A percentile compares a stretch with the other conserved stretches of the same genome.
phyloP scores from a whole-genome alignment of 1,140 invertebrate genomes.

The Acromyrmex heyeri region DNA sequence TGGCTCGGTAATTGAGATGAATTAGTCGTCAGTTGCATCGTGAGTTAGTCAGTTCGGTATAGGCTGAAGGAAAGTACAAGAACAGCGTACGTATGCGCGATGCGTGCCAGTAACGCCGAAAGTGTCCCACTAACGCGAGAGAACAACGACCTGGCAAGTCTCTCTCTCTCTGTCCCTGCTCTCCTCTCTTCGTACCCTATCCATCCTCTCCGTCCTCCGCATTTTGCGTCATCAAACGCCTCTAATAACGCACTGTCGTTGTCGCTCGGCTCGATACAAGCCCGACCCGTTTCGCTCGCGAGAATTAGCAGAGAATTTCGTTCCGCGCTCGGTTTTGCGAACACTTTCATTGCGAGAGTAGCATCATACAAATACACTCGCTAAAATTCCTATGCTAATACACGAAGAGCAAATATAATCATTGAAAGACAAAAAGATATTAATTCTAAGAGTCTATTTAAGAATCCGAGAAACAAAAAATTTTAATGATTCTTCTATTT shows the following conservation, averaged over 20 bases:
- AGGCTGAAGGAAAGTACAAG: conserved; percentile 23
- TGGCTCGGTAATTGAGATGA: conserved; percentile 61
- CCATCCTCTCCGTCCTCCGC: conserved; percentile 68
- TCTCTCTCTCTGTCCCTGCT: conserved; percentile 26
- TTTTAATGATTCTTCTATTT: background rate
- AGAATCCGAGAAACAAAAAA: background rate
- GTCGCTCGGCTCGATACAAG: conserved; percentile 70
- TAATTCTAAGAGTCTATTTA: background rate
- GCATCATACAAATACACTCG: background rate
- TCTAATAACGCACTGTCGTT: conserved; percentile 75
- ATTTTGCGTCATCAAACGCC: conserved; percentile 75
- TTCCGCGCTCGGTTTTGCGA: conserved; percentile 17
- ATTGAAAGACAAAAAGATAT: background rate
- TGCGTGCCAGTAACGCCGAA: conserved; percentile 79
- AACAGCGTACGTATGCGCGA: conserved; percentile 48
- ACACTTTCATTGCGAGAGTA: conserved; percentile 41
- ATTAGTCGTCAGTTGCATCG: conserved; percentile 63
- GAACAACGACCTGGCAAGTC: conserved; percentile 77
- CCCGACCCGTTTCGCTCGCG: conserved; percentile 72
- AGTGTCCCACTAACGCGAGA: conserved; percentile 79
- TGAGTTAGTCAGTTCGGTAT: conserved; percentile 4
- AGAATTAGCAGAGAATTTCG: conserved; percentile 59
- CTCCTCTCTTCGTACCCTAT: conserved; percentile 35
- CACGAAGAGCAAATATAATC: background rate
- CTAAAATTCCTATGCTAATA: background rate